These are phyloP conservation scores for Bubalus kerabau DNA, from an alignment of 2,113 vertebrate species.

Conservation along the genomic window DNA sequence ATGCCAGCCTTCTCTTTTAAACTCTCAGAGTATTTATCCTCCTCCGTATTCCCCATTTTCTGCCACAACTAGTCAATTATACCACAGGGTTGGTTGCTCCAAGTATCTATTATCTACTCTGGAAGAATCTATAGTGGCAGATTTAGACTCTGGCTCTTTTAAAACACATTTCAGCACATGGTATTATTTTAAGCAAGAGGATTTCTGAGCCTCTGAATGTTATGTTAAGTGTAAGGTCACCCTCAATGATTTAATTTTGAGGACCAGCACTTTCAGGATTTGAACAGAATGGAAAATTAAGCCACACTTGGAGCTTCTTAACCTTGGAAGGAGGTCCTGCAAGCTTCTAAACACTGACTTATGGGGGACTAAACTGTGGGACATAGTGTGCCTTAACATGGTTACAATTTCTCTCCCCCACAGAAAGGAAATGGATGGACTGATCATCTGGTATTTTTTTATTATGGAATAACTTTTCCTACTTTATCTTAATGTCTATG, in stretches of 20 bases:
- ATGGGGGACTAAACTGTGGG: neutral
- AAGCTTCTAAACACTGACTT: slow-evolving; percentile 14
- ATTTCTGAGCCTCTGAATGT: slow-evolving; percentile 15
- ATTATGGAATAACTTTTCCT: slow-evolving; percentile 37
- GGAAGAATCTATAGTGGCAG: neutral
- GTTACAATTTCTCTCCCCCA: neutral
- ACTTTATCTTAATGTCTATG: slow-evolving; percentile 31
- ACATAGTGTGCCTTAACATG: neutral
- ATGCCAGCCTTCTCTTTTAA: neutral
- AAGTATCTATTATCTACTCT: neutral
- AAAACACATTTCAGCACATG: slow-evolving; percentile 28
- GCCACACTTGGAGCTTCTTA: slow-evolving; percentile 17
- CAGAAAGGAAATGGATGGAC: slow-evolving; percentile 35
- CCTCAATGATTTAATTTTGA: slow-evolving; percentile 42
- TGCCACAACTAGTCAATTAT: neutral
- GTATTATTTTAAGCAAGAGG: slow-evolving; percentile 35
- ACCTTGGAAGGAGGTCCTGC: slow-evolving; percentile 5
- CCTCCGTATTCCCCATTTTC: neutral
- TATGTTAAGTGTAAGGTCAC: slow-evolving; percentile 41
- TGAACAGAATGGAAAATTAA: slow-evolving; percentile 48
- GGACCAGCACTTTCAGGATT: slow-evolving; percentile 13
- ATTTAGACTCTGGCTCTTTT: slow-evolving; percentile 24
- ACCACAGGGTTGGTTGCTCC: neutral
- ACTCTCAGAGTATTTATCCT: neutral
- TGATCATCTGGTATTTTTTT: slow-evolving; percentile 45